Evolutionary conservation across 1,140 invertebrate species (phyloP), one percentile per base, ranked within the genome.

Genomic region (Aphis gossypii): DNA sequence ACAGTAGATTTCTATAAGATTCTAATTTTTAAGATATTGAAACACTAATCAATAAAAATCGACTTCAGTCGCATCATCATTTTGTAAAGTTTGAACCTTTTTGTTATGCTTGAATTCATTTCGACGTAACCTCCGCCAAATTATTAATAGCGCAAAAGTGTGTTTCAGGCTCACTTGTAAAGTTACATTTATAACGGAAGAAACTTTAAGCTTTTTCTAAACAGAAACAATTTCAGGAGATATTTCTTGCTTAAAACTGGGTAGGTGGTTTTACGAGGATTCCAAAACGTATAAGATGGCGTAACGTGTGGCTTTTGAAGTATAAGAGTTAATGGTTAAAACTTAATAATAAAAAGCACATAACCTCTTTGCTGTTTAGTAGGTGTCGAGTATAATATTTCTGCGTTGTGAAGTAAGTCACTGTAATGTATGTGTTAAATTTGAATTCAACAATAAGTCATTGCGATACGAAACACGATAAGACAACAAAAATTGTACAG

Each of bases 241-340:
- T 48, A 86, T 86, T 46, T 46, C 41, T 86, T 86, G 30, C 25
- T 86, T 86, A 86, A 86, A 86, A 86, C 41, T 44, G 25, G 41
- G 11, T 11, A 46, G 84, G 25, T n/a, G 25, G 41, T 86, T 86
- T 86, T 86, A 86, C 23, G 25, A 44, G 11, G 44, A 86, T 86
- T 46, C 11, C 23, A 14, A 41, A 48, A 86, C 44, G 25, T 86
- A 83, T 41, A 44, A 23, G 5, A 76, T n/a, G 30, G 30, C 14
- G 60, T 76, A 76, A 76, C 60, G 14, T n/a, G 14, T 76, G 4
- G n/a, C n/a, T 76, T 76, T 35, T 76, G 30, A n/a, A 76, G n/a
- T 76, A 76, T 25, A 25, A n/a, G 30, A 60, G 14, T 35, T 76
- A 76, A 76, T 30, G 14, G 60, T 76, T 76, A 4, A 76, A 76